These are phyloP conservation scores for Nipponia nippon DNA, from an alignment of 2,113 vertebrate species.

Conservation along the genomic window DNA sequence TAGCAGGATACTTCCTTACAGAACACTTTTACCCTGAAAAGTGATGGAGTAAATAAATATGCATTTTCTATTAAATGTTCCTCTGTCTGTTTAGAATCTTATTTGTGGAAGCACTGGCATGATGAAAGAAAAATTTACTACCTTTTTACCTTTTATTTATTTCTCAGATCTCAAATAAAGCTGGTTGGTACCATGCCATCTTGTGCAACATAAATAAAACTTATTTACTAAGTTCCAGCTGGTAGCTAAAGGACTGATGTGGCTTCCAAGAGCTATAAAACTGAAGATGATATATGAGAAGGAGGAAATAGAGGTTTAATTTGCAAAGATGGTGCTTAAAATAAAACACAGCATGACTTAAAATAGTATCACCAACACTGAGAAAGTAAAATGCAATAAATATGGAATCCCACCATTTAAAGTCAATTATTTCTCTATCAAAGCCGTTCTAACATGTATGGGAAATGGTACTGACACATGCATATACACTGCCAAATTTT, in stretches of 20 bases:
- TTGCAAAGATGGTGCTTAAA: neutral
- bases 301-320: neutral
- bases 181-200: neutral
- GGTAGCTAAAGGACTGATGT: neutral
- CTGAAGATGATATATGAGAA: neutral
- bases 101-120: neutral
- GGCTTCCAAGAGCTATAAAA: neutral
- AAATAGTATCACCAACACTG: neutral
- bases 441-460: neutral
- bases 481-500: neutral
- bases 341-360: neutral
- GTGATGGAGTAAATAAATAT: neutral
- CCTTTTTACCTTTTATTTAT: neutral
- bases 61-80: neutral
- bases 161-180: neutral
- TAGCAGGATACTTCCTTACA: neutral
- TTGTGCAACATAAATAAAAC: neutral
- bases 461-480: neutral
- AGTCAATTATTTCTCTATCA: neutral
- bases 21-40: neutral
- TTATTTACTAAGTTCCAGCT: neutral
- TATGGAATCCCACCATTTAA: neutral
- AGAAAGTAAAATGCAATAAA: neutral
- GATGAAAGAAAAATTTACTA: neutral
- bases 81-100: neutral